These are phyloP conservation scores for Drepana falcataria DNA, from an alignment of 2,888 invertebrate species.

Conservation along the genomic window DNA sequence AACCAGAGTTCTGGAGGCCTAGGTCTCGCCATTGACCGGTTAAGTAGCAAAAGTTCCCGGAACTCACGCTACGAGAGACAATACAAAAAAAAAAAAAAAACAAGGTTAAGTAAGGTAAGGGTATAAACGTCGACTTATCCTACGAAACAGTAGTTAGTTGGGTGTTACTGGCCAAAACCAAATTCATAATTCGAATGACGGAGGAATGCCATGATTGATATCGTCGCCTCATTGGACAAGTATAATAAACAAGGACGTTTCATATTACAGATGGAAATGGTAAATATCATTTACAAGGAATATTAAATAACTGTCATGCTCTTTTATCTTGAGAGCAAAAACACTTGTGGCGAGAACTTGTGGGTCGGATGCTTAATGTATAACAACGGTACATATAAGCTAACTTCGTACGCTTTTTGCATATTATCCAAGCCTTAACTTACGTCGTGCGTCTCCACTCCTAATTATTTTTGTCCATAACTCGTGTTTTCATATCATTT, in stretches of 20 bases:
- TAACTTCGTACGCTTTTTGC: too few species aligned
- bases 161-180: neutral
- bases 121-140: neutral
- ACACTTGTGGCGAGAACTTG: neutral
- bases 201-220: neutral
- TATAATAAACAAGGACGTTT: neutral
- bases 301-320: neutral
- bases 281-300: neutral
- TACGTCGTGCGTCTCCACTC: too few species aligned
- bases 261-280: neutral
- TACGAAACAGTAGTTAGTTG: neutral
- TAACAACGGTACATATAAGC: too few species aligned
- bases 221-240: neutral
- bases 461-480: too few species aligned
- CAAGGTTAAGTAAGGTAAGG: too few species aligned
- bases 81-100: too few species aligned
- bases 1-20: too few species aligned
- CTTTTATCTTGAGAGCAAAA: neutral
- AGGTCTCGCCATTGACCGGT: too few species aligned
- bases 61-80: too few species aligned
- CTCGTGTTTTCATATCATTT: too few species aligned
- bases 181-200: neutral
- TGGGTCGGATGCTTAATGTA: neutral
- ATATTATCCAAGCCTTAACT: too few species aligned
- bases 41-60: too few species aligned